A percentile compares a stretch with the other conserved stretches of the same genome.
Conservation (phyloP, 2,797 vertebrate genomes). For the Acrossocheilus wenchowensis region DNA sequence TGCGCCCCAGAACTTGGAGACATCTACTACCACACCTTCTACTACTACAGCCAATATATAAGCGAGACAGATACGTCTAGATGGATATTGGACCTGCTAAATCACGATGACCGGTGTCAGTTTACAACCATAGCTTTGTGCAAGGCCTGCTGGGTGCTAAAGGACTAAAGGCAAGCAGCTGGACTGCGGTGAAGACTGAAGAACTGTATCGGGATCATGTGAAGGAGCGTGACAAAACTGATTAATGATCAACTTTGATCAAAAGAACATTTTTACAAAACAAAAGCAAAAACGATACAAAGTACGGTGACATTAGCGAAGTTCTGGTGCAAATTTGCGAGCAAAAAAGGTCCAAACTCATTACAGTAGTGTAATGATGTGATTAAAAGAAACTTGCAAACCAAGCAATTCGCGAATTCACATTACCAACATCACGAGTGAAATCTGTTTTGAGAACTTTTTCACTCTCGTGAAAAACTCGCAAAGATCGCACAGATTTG, state of each 20-base stretch:
- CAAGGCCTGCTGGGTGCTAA: conserved; percentile 20
- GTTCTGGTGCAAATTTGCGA: not conserved
- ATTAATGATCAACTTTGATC: not conserved
- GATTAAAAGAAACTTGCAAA: not conserved
- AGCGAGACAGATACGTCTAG: not conserved
- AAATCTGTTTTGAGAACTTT: not conserved
- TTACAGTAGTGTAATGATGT: not conserved
- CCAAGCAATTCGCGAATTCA: not conserved
- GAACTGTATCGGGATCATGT: not conserved
- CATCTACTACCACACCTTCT: accelerated
- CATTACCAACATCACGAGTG: not conserved
- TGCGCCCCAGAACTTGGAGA: not conserved
- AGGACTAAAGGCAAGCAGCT: not conserved
- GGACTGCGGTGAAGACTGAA: not conserved
- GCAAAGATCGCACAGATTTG: not conserved
- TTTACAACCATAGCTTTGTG: not conserved
- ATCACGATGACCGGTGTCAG: not conserved
- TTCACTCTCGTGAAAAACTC: not conserved
- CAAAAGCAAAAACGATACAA: not conserved
- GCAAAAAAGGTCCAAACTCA: not conserved
- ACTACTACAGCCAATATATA: not conserved
- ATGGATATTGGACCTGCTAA: not conserved
- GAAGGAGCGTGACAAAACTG: not conserved
- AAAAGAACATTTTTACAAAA: not conserved
- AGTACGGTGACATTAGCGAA: not conserved